Percentiles rank a stretch among this genome's conserved stretches.
These are phyloP conservation scores for Tolmerus cingulatus DNA, from an alignment of 2,888 invertebrate genomes.

Conservation along the genomic window DNA sequence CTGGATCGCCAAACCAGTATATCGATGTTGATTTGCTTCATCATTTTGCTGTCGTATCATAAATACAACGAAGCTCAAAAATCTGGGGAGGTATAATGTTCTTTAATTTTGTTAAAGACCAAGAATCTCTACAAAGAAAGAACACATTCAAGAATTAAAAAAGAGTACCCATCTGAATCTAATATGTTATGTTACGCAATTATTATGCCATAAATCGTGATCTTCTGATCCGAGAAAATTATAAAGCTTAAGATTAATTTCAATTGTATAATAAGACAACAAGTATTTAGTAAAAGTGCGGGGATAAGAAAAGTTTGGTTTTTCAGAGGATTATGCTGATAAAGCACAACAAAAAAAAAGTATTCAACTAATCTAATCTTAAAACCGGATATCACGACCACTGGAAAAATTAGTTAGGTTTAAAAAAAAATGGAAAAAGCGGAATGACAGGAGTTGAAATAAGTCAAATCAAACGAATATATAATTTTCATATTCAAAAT, in stretches of 20 bases:
- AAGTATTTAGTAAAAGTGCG: neutral
- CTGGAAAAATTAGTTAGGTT: neutral
- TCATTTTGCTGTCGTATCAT: neutral
- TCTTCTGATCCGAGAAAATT: neutral
- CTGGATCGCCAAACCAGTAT: neutral
- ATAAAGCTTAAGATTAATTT: neutral
- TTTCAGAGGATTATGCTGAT: neutral
- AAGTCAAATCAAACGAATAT: neutral
- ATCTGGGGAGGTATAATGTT: neutral
- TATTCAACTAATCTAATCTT: neutral
- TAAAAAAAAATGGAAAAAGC: neutral
- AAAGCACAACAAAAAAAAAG: neutral
- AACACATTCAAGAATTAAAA: neutral
- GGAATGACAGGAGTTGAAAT: neutral
- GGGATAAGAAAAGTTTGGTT: neutral
- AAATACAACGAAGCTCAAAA: neutral
- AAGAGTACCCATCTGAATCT: neutral
- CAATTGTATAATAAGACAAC: neutral
- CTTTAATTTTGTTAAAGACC: neutral
- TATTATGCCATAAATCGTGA: neutral
- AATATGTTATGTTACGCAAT: neutral
- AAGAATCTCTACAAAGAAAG: neutral
- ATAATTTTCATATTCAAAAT: neutral
- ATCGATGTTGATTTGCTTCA: neutral
- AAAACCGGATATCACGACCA: neutral